These are phyloP conservation scores for Scortum barcoo DNA, from an alignment of 2,113 vertebrate genomes.

Conservation along the genomic window DNA sequence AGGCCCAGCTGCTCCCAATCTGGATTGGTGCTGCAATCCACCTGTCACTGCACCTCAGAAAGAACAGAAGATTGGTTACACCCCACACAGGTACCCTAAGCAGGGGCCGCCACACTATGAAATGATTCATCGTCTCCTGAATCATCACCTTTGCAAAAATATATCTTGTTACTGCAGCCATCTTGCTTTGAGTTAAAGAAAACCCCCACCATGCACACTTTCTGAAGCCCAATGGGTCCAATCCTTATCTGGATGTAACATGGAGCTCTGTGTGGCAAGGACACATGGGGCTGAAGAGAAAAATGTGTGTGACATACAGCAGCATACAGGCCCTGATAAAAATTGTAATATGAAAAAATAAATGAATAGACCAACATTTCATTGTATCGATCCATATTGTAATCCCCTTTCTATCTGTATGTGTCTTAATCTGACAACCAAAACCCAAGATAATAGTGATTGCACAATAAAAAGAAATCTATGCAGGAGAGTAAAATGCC, in stretches of 20 bases:
- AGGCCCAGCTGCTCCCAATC: no score
- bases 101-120: no score
- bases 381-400: not conserved
- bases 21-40: no score
- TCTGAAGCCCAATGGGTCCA: not conserved
- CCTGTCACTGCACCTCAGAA: no score
- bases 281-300: not conserved
- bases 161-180: not conserved
- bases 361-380: not conserved
- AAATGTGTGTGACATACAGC: not conserved
- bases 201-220: not conserved
- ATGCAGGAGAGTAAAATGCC: not conserved
- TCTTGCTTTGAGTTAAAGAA: not conserved
- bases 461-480: no score
- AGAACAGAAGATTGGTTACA: no score
- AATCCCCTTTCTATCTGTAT: not conserved
- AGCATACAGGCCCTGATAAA: not conserved
- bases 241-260: not conserved
- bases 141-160: not conserved
- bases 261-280: no score
- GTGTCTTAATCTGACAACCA: not conserved
- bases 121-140: slow-evolving; percentile 2
- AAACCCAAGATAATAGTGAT: not conserved
- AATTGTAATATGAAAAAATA: not conserved
- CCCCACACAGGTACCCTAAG: no score